Evolutionary conservation across 2,888 invertebrate species (phyloP).

Genomic region (Mimachlamys varia): DNA sequence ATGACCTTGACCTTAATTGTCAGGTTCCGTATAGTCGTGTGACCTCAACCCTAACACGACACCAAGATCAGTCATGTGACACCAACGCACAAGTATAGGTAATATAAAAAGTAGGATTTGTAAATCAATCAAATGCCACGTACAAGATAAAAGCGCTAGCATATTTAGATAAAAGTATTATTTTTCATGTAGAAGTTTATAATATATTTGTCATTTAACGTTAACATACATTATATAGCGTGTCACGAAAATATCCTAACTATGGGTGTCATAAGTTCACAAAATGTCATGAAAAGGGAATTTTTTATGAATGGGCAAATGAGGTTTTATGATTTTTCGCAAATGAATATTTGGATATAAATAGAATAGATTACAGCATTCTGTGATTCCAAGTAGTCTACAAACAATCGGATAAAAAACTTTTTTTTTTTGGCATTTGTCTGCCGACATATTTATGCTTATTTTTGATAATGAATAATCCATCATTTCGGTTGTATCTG

Average conservation of each 20-base stretch:
- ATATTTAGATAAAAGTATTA: background rate
- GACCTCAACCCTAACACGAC: background rate
- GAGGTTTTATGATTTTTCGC: constrained; percentile 15
- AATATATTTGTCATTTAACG: background rate
- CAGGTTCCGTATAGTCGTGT: background rate
- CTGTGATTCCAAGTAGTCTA: background rate
- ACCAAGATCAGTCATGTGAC: background rate
- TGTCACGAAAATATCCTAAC: background rate
- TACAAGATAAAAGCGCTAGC: background rate
- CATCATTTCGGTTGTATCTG: no score
- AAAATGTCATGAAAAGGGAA: constrained; percentile 2
- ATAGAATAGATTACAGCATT: background rate
- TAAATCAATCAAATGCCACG: background rate
- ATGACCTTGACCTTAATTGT: constrained; percentile 29
- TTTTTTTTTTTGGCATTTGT: background rate
- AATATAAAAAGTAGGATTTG: background rate
- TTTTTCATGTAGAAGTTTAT: background rate
- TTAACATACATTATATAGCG: background rate
- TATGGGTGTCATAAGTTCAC: background rate
- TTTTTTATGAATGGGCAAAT: background rate
- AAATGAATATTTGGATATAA: background rate
- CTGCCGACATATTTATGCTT: no score
- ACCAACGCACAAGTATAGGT: background rate
- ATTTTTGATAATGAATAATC: no score
- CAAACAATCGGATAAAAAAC: background rate